phyloP scores from a whole-genome alignment of 2,888 invertebrate genomes.

The Caenorhabditis sp. region DNA sequence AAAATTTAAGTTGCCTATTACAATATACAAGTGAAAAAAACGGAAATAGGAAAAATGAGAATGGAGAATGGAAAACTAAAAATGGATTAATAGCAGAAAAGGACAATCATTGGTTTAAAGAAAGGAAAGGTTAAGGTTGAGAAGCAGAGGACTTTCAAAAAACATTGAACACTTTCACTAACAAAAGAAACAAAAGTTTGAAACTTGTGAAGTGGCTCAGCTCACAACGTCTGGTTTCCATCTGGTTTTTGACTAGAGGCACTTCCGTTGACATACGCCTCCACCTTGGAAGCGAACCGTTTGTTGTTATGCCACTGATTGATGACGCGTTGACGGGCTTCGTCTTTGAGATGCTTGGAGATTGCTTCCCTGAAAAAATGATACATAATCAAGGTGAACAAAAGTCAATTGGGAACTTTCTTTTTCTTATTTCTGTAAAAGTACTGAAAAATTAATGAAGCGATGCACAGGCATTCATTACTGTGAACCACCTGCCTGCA shows the following conservation, averaged over 20 bases:
- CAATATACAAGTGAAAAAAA: too few species aligned
- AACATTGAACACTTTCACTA: too few species aligned
- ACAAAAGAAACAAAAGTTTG: background rate
- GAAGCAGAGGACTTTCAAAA: too few species aligned
- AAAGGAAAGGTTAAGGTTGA: too few species aligned
- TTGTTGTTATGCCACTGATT: constrained; percentile 73
- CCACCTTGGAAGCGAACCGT: constrained; percentile 61
- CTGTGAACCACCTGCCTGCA: too few species aligned
- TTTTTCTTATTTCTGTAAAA: too few species aligned
- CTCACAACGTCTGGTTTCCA: constrained; percentile 46
- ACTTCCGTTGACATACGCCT: constrained; percentile 50
- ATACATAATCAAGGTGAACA: too few species aligned
- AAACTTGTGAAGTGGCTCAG: background rate
- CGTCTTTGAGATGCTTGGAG: constrained; percentile 70
- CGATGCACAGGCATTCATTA: too few species aligned
- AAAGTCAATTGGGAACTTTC: too few species aligned
- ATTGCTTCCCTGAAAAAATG: constrained; percentile 69
- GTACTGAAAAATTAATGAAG: too few species aligned
- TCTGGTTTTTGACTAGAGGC: constrained; percentile 19
- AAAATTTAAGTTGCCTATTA: background rate
- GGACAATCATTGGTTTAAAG: too few species aligned
- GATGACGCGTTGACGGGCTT: constrained; percentile 69
- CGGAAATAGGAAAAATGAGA: too few species aligned
- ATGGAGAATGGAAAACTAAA: background rate
- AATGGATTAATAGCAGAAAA: background rate